Conservation (phyloP, 2,888 invertebrate species). For the Siphlonurus alternatus region DNA sequence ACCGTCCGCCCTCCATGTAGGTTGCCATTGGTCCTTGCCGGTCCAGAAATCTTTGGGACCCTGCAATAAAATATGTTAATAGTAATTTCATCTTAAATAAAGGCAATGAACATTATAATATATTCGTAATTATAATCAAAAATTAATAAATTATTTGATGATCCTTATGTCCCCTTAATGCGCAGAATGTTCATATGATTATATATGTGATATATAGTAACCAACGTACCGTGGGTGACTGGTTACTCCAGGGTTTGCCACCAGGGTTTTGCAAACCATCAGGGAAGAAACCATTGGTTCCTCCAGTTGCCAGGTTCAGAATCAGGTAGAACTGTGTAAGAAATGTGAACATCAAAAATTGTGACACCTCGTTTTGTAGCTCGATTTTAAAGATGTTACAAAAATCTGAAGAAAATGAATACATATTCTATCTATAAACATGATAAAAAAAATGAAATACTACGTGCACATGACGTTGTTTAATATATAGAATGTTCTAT, state of each 20-base stretch:
- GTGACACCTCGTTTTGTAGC: no score
- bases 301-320: slow-evolving; percentile 49
- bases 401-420: no score
- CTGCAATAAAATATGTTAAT: no score
- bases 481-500: no score
- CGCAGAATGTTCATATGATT: no score
- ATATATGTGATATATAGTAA: background rate
- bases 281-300: slow-evolving; percentile 43
- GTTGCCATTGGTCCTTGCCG: background rate
- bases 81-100: no score
- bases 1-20: background rate
- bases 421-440: slow-evolving; percentile 4
- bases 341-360: no score
- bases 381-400: no score
- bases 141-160: background rate
- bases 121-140: no score
- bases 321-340: slow-evolving; percentile 35
- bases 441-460: background rate
- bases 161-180: no score
- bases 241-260: slow-evolving; percentile 42
- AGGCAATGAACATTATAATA: no score
- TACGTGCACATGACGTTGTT: no score
- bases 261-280: slow-evolving; percentile 35
- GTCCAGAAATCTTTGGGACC: background rate
- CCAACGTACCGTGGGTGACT: slow-evolving; percentile 30